phyloP scores from a whole-genome alignment of 30 jellyfish, hydroid and myxozoan species.

The Hydractinia echinata region DNA sequence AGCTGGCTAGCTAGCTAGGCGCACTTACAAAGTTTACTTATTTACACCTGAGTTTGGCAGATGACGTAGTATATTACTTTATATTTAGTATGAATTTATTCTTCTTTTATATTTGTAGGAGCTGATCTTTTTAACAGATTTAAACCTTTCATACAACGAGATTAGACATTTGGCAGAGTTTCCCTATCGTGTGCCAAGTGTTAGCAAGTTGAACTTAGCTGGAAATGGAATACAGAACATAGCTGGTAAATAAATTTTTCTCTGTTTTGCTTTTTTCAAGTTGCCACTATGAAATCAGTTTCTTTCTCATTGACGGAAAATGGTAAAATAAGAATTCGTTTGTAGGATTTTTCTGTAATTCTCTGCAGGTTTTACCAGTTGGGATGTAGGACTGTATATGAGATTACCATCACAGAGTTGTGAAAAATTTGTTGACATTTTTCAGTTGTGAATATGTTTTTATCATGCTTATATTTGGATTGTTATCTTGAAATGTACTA shows the following conservation, averaged over 20 bases:
- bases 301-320: too few relatives aligned
- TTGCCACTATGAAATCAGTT: too few relatives aligned
- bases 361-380: too few relatives aligned
- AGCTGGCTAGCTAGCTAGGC: too few relatives aligned
- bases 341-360: too few relatives aligned
- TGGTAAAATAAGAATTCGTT: too few relatives aligned
- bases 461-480: background rate
- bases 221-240: constrained; percentile 68
- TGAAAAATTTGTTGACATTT: too few relatives aligned
- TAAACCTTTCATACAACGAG: constrained; percentile 70
- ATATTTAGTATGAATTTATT: background rate
- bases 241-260: constrained; percentile 35
- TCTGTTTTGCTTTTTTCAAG: background rate
- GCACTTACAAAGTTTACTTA: too few relatives aligned
- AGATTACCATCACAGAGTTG: too few relatives aligned
- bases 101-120: constrained; percentile 30
- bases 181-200: constrained; percentile 63
- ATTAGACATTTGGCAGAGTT: constrained; percentile 62
- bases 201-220: constrained; percentile 49
- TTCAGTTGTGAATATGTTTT: too few relatives aligned
- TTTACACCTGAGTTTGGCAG: background rate
- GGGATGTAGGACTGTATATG: too few relatives aligned
- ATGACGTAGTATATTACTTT: background rate
- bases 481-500: background rate
- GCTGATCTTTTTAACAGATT: constrained; percentile 53